Base-by-base conservation (phyloP, 2,888 invertebrate genomes). In the Miltochrista miniata region DNA sequence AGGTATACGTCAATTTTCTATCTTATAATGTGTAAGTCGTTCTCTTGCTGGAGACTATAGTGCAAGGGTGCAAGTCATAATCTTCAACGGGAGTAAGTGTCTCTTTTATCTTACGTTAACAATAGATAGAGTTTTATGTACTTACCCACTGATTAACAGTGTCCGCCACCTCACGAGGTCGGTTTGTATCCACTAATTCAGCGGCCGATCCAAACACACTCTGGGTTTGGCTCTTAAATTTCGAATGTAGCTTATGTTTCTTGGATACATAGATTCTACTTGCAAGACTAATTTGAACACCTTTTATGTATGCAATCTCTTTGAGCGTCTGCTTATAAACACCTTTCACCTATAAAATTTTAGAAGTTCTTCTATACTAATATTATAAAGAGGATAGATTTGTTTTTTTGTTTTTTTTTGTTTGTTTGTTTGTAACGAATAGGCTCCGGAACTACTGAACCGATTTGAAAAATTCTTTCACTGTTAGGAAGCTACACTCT, bases 251-350 rank as follows among this genome's bases (percentile, higher is more conserved):
- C 2, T 64, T 54, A 0, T 83, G 75, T 0, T 70, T 50, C 0
- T 53, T 12, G 0, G 85, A 88, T 0, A 94, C 72, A 67, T 92
- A 96, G 7, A 96, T 70, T 61, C 93, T 94, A 69, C 95, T 96
- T 0, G 95, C 95, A 31, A 95, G 79, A 30, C 90, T 89, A 10
- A 95, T 68, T 9, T 37, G 9, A 1, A 94, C 93, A 14, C 92
- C 87, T 7, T 65, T 63, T 4, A 82, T 38, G 13, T 66, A 53
- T 24, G 62, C 50, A 35, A 85, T 48, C 0, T 59, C 47, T 0
- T 31, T 24, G 0, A 80, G 56, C 1, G 76, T 39, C 0, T 54
- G 36, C 18, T 37, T 51, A 12, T 76, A 71, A 14, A n/a, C 1
- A 0, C 7, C 11, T 46, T 54, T 42, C 1, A 67, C 11, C 71